Percentiles rank a stretch among this genome's conserved stretches.
These are phyloP conservation scores for Acanthosepion lycidas DNA, from an alignment of 2,888 invertebrate genomes.

Conservation along the genomic window DNA sequence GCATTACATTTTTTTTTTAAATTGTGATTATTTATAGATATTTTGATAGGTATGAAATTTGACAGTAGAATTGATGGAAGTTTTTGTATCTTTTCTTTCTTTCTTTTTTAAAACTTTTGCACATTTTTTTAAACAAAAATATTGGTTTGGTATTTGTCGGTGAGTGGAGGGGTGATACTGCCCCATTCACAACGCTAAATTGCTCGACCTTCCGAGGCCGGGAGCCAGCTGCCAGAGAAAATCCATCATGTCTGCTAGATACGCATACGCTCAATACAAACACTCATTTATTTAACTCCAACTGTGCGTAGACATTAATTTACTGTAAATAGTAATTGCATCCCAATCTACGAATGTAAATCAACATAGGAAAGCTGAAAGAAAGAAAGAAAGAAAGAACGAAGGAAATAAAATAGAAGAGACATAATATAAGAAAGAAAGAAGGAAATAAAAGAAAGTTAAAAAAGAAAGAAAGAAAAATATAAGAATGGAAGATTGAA, in stretches of 20 bases:
- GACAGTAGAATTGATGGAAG: too few species aligned
- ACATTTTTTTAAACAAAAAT: too few species aligned
- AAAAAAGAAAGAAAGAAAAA: background rate
- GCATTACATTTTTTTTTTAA: too few species aligned
- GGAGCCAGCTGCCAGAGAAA: background rate
- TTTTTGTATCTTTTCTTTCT: too few species aligned
- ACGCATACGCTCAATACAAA: background rate
- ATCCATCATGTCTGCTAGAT: background rate
- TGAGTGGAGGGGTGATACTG: background rate
- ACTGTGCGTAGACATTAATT: background rate
- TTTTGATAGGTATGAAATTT: too few species aligned
- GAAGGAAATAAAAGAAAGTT: background rate
- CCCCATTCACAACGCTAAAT: background rate
- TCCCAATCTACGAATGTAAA: background rate
- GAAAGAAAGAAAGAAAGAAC: background rate
- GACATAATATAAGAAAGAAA: background rate
- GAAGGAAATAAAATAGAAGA: background rate
- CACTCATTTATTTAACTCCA: background rate
- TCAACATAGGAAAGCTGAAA: background rate
- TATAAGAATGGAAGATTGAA: background rate
- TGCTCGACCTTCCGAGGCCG: slow-evolving; percentile 6
- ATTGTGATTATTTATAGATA: too few species aligned
- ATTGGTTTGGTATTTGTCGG: background rate
- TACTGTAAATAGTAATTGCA: slow-evolving; percentile 33
- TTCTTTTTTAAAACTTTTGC: too few species aligned